Conservation (phyloP, 2,888 invertebrate genomes). For the Sarcophaga carnaria region DNA sequence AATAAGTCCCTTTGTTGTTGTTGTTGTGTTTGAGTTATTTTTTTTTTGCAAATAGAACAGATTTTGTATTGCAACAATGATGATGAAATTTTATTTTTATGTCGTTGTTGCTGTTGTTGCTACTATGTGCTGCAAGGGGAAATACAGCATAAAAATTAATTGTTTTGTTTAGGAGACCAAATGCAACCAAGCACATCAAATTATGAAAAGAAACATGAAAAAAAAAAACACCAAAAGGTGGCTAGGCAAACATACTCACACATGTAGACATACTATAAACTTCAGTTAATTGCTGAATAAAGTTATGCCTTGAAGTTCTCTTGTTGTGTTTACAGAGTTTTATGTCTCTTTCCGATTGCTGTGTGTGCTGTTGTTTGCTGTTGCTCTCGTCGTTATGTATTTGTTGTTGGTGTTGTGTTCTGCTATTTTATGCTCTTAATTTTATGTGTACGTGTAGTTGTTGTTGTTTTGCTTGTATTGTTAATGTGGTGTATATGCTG, state of each 20-base stretch:
- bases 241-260: background rate
- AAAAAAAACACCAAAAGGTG: slow-evolving; percentile 25
- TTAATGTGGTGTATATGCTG: background rate
- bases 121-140: background rate
- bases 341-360: background rate
- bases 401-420: slow-evolving; percentile 62
- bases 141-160: background rate
- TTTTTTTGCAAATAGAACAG: background rate
- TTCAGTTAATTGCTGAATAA: background rate
- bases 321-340: slow-evolving; percentile 1
- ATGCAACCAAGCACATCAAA: background rate
- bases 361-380: background rate
- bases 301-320: background rate
- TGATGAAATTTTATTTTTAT: background rate
- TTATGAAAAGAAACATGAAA: background rate
- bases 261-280: background rate
- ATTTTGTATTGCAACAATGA: background rate
- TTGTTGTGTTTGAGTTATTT: background rate
- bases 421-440: slow-evolving; percentile 41
- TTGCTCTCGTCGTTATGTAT: no score
- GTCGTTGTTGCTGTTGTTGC: background rate
- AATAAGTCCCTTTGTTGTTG: background rate
- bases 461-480: background rate
- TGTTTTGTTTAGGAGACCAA: background rate
- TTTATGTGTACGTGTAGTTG: background rate